Evolutionary conservation across 2,113 vertebrate species (phyloP).

Genomic region (Dendropsophus ebraccatus): DNA sequence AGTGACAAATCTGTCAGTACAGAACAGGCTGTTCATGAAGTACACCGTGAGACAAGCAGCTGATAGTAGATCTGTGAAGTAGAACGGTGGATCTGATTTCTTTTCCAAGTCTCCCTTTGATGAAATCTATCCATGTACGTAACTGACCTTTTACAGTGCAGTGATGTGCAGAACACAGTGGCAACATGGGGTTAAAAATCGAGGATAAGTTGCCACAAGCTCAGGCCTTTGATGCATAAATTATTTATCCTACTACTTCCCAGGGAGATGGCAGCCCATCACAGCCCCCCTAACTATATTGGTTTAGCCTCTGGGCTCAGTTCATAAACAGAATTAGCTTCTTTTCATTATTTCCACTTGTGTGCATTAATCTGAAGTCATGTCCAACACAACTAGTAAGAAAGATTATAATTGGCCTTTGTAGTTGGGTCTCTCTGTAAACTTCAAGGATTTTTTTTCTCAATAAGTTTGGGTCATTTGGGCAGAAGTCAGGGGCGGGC

Average conservation of each 20-base stretch:
- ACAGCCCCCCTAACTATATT: constrained; percentile 60
- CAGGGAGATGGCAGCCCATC: constrained; percentile 57
- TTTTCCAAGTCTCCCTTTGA: constrained; percentile 4
- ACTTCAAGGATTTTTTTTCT: constrained; percentile 55
- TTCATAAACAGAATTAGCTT: constrained; percentile 61
- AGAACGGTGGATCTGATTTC: neutral
- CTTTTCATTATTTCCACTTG: constrained; percentile 60
- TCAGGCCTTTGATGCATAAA: constrained; percentile 59
- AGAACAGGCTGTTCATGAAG: constrained; percentile 27
- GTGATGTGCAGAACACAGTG: constrained; percentile 1
- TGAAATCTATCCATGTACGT: neutral
- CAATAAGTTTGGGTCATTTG: constrained; percentile 48
- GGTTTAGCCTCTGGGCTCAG: constrained; percentile 59
- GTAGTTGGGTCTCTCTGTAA: constrained; percentile 53
- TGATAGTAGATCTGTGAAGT: neutral
- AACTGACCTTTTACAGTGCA: constrained; percentile 34
- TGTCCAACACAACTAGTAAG: constrained; percentile 59
- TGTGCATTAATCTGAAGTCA: constrained; percentile 58
- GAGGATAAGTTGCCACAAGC: constrained; percentile 57
- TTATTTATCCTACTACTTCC: constrained; percentile 58
- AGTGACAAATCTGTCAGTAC: constrained; percentile 7
- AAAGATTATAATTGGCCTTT: constrained; percentile 59
- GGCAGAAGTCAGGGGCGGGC: constrained; percentile 12
- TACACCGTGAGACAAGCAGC: neutral
- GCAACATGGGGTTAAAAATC: constrained; percentile 46